Conservation (phyloP, 2,113 vertebrate genomes). For the Micronycteris hirsuta region DNA sequence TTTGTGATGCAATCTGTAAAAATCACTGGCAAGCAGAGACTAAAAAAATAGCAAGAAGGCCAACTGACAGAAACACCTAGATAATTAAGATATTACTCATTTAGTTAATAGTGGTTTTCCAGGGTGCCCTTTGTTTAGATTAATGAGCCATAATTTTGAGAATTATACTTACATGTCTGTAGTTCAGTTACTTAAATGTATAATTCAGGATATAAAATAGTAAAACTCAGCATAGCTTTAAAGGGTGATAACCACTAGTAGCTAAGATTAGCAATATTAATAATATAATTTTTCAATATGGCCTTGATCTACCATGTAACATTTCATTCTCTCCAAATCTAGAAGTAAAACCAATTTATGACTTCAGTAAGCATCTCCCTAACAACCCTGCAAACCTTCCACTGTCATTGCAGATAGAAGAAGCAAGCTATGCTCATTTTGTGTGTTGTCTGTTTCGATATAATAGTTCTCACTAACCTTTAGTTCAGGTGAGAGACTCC, state of each 20-base stretch:
- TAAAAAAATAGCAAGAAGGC: conserved; percentile 24
- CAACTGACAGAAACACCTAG: conserved; percentile 34
- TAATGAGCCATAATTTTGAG: conserved; percentile 66
- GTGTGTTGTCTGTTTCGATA: neutral
- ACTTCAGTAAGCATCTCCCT: neutral
- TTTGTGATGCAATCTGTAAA: conserved; percentile 51
- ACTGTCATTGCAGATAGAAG: neutral
- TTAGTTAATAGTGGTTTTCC: conserved; percentile 45
- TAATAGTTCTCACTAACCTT: conserved; percentile 75
- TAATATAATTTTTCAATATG: neutral
- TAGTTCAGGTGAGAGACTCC: conserved; percentile 83
- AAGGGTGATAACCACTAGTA: neutral
- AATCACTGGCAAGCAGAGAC: conserved; percentile 37
- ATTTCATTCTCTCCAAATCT: conserved; percentile 29
- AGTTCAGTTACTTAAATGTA: conserved; percentile 58
- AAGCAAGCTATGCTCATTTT: neutral
- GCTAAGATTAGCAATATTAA: conserved; percentile 20
- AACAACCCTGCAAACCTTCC: neutral
- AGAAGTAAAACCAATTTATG: neutral
- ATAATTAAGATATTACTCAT: conserved; percentile 66
- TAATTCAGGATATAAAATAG: conserved; percentile 64
- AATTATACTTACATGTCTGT: conserved; percentile 48
- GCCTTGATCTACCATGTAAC: neutral
- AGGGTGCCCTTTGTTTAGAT: conserved; percentile 55
- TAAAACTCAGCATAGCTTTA: conserved; percentile 40